Base-by-base conservation (phyloP, 2,888 invertebrate species). In the Drymonia ruficornis region DNA sequence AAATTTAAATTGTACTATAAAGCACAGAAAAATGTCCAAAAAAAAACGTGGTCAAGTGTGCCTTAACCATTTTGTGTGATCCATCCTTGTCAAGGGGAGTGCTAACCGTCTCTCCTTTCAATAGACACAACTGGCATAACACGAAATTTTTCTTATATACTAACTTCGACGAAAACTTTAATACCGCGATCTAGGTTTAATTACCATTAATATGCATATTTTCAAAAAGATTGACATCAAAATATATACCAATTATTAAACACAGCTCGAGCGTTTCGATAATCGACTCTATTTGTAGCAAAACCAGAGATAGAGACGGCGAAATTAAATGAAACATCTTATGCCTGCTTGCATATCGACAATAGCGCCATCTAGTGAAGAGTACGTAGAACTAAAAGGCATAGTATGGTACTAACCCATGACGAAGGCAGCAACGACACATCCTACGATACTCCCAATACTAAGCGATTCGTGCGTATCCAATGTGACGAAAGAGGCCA, bases 81-180 rank as follows among this genome's bases (percentile, higher is more conserved):
- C 96, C 97, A 96, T 96, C 97, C 97, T 98, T 97, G 97, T 97
- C 98, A 95, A 98, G 97, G 96, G 96, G 96, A 96, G 96, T 96
- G 96, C 96, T 96, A 96, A 96, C 96, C 95, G 93, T 96, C 98
- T 98, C 98, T 98, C 98, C 98, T 98, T 97, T 97, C 96, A 97
- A 97, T 97, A 96, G 95, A 98, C 98, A 97, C 97, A 61, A 11
- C 0, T 0, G 0, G 0, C 0, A 0, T 0, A 0, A 0, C 15
- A 0, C 0, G 3, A n/a, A 28, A 31, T 11, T 62, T 50, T 28
- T n/a, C 15, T 34, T 56, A 50, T 56, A 58, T 70, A 65, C 50
- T 42, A 43, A 64, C 12, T 13, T 3, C 0, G 0, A 4, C 0
- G 8, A 70, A 76, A 80, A 80, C 16, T 31, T 66, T 54, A 29